These are phyloP conservation scores for Gasteruption jaculator DNA, from an alignment of 2,888 invertebrate species.

Conservation along the genomic window DNA sequence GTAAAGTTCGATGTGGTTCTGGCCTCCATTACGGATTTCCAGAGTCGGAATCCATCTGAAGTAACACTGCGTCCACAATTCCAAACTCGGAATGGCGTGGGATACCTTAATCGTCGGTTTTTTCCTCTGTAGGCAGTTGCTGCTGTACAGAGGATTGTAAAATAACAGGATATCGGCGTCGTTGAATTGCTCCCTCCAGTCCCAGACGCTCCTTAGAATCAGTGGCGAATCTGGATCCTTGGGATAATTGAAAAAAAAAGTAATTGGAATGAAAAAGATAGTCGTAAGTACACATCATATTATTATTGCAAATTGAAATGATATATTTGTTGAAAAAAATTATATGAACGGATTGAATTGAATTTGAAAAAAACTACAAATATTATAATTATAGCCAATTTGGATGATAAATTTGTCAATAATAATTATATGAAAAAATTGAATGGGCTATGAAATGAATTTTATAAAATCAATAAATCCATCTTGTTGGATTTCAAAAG, in stretches of 20 bases:
- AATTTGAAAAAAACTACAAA: constrained; percentile 76
- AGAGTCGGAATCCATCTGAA: constrained; percentile 83
- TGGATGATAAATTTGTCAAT: neutral
- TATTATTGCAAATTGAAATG: too few species aligned
- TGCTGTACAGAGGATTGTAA: constrained; percentile 74
- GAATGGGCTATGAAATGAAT: too few species aligned
- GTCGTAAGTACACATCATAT: constrained; percentile 61
- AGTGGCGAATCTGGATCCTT: constrained; percentile 55
- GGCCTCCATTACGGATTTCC: constrained; percentile 70
- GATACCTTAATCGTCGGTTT: constrained; percentile 52
- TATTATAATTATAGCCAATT: constrained; percentile 59
- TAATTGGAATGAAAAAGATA: constrained; percentile 28
- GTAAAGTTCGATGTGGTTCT: constrained; percentile 58
- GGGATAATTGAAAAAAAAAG: constrained; percentile 26
- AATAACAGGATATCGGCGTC: constrained; percentile 79
- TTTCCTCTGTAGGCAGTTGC: constrained; percentile 12
- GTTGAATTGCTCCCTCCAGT: constrained; percentile 84
- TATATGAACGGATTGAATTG: too few species aligned
- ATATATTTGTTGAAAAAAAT: too few species aligned
- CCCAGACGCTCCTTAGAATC: constrained; percentile 77
- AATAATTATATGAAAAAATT: constrained; percentile 1
- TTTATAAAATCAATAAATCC: too few species aligned
- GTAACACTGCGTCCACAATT: constrained; percentile 86
- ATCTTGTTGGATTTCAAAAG: too few species aligned
- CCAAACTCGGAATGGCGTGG: constrained; percentile 57